These are phyloP conservation scores for Melanotus villosus DNA, from an alignment of 2,888 invertebrate species.

Conservation along the genomic window DNA sequence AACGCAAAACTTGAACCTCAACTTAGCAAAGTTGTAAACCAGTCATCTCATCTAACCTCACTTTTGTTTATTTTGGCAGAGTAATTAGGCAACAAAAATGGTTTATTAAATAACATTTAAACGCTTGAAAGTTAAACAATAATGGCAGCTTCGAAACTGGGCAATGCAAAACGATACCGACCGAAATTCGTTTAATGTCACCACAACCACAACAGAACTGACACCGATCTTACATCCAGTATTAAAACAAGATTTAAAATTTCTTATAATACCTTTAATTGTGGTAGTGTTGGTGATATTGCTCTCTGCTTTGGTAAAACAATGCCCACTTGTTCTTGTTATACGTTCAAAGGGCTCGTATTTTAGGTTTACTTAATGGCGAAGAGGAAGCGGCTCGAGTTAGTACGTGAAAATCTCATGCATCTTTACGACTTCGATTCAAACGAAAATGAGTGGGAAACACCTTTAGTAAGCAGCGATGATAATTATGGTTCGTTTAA, in stretches of 20 bases:
- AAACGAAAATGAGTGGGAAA: slow-evolving; percentile 80
- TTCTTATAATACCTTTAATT: slow-evolving; percentile 64
- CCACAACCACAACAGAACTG: slow-evolving; percentile 22
- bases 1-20: no score
- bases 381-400: slow-evolving; percentile 71
- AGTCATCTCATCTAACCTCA: background rate
- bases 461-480: slow-evolving; percentile 68
- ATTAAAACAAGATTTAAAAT: slow-evolving; percentile 59
- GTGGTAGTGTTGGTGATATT: slow-evolving; percentile 64
- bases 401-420: slow-evolving; percentile 75
- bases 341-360: background rate
- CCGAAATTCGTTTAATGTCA: background rate
- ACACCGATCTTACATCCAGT: slow-evolving; percentile 24
- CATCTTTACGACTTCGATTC: slow-evolving; percentile 79
- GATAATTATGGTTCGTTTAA: slow-evolving; percentile 48
- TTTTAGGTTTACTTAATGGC: slow-evolving; percentile 71
- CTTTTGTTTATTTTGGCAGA: background rate
- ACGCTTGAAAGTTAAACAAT: background rate
- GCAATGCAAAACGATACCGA: slow-evolving; percentile 16
- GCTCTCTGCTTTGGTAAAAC: slow-evolving; percentile 64
- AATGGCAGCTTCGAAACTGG: slow-evolving; percentile 25
- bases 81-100: no score
- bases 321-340: background rate
- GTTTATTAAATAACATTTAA: background rate
- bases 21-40: no score